These are phyloP conservation scores for Phlogophora meticulosa DNA, from an alignment of 2,888 invertebrate species.

Conservation along the genomic window DNA sequence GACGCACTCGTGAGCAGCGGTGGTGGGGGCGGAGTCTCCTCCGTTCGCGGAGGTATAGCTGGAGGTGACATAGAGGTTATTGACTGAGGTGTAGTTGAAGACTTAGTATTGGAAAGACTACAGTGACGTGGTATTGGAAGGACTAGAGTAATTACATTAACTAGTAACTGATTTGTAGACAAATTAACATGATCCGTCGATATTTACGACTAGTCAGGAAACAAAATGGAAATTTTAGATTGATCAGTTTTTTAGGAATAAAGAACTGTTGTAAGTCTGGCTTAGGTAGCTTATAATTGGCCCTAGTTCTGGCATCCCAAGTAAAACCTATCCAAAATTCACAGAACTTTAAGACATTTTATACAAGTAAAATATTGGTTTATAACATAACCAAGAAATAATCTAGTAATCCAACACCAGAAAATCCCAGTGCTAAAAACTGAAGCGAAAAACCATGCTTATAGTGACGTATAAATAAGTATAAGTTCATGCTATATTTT, in stretches of 20 bases:
- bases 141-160: not conserved
- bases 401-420: conserved; percentile 37
- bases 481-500: conserved; percentile 28
- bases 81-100: not conserved
- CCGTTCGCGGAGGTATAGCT: conserved; percentile 85
- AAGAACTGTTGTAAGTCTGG: not conserved
- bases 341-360: not conserved
- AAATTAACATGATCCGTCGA: not conserved
- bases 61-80: conserved; percentile 44
- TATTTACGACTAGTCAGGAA: not conserved
- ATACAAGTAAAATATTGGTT: not conserved
- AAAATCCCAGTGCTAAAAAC: conserved; percentile 44
- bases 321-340: not conserved
- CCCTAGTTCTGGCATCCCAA: no score
- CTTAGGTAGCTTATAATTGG: not conserved
- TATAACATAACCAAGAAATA: not conserved
- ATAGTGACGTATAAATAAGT: conserved; percentile 13
- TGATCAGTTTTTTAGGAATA: no score
- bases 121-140: no score
- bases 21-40: conserved; percentile 85
- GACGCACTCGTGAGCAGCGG: conserved; percentile 88
- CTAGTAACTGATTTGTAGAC: not conserved
- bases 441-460: conserved; percentile 50
- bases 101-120: not conserved
- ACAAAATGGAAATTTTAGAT: no score